Evolutionary conservation across 2,113 vertebrate species (phyloP).

Genomic region (Apeltes quadracus): DNA sequence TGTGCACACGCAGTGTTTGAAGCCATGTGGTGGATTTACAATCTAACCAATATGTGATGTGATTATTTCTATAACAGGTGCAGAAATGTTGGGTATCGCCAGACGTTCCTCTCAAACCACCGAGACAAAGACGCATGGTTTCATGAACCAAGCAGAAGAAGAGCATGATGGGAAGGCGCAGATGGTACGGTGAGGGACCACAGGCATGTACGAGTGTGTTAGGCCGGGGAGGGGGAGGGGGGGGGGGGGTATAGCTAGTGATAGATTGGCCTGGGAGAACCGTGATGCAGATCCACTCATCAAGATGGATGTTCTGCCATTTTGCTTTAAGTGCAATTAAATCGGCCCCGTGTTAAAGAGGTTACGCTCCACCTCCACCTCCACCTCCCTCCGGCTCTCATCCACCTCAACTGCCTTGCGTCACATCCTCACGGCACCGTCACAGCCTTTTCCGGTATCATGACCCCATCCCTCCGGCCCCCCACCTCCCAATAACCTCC

Average conservation of each 20-base stretch:
- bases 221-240: slow-evolving; percentile 48
- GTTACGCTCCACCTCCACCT: slow-evolving; percentile 73
- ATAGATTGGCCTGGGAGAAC: slow-evolving; percentile 84
- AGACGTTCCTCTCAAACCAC: slow-evolving; percentile 22
- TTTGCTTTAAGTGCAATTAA: slow-evolving; percentile 89
- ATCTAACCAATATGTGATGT: no score
- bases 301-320: slow-evolving; percentile 88
- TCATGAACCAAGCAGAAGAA: slow-evolving; percentile 1
- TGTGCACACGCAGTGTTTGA: no score
- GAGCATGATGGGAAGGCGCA: slow-evolving; percentile 54
- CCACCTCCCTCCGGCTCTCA: slow-evolving; percentile 59
- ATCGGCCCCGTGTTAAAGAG: slow-evolving; percentile 81
- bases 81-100: neutral
- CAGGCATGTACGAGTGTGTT: slow-evolving; percentile 68
- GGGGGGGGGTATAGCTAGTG: slow-evolving; percentile 73
- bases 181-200: slow-evolving; percentile 61
- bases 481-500: slow-evolving; percentile 30
- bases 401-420: slow-evolving; percentile 66
- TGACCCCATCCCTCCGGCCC: slow-evolving; percentile 15
- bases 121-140: slow-evolving; percentile 12
- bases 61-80: no score
- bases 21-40: no score
- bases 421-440: slow-evolving; percentile 43
- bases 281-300: slow-evolving; percentile 86
- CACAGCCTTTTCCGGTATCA: slow-evolving; percentile 55